Evolutionary conservation across 2,113 vertebrate species (phyloP).

Genomic region (Tretioscincus oriximinensis): DNA sequence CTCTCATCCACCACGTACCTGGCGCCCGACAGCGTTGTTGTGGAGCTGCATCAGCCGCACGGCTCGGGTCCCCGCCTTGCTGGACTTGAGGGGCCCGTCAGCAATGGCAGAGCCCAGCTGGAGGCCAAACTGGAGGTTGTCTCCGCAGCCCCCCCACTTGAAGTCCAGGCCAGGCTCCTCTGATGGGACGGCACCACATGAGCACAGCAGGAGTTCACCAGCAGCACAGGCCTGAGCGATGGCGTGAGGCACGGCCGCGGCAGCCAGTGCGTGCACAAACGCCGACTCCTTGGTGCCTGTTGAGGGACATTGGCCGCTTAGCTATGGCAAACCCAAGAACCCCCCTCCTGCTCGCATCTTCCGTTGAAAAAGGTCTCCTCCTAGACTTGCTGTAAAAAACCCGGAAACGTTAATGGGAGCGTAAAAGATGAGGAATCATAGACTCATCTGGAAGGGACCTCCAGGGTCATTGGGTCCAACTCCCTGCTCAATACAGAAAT

Average conservation of each 20-base stretch:
- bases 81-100: slow-evolving; percentile 66
- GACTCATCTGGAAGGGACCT: too few relatives aligned
- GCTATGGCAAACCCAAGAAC: too few relatives aligned
- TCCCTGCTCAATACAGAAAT: too few relatives aligned
- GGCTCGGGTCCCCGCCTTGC: slow-evolving; percentile 47
- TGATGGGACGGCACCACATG: slow-evolving; percentile 64
- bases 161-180: slow-evolving; percentile 67
- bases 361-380: too few relatives aligned
- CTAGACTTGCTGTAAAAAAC: too few relatives aligned
- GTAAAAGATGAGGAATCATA: too few relatives aligned
- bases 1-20: slow-evolving; percentile 51
- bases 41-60: slow-evolving; percentile 71
- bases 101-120: slow-evolving; percentile 75
- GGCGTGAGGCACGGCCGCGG: slow-evolving; percentile 63
- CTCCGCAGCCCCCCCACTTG: slow-evolving; percentile 79
- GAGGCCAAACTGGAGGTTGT: slow-evolving; percentile 76
- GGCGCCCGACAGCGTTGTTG: slow-evolving; percentile 73
- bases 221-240: slow-evolving; percentile 74
- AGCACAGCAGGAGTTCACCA: slow-evolving; percentile 73
- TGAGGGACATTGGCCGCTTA: background rate
- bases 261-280: slow-evolving; percentile 73
- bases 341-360: background rate
- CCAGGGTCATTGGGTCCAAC: too few relatives aligned
- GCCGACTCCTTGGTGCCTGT: slow-evolving; percentile 77
- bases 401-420: too few relatives aligned